These are phyloP conservation scores for Spea multiplicata DNA, from an alignment of 2,113 vertebrate genomes.

Conservation along the genomic window DNA sequence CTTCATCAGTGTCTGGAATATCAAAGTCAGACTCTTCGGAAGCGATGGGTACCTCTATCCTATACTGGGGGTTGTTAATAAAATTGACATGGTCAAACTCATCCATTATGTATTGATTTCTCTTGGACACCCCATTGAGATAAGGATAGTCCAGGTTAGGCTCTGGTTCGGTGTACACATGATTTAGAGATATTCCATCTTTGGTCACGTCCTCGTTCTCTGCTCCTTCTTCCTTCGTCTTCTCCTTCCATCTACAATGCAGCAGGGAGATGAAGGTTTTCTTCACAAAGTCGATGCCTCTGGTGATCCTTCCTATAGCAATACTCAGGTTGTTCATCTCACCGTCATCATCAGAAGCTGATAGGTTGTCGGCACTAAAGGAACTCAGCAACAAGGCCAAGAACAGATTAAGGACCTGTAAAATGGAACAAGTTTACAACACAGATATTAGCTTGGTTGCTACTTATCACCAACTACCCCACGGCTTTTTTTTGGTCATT, in stretches of 20 bases:
- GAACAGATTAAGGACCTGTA: conserved; percentile 94
- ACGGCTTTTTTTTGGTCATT: no score
- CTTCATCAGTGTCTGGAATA: conserved; percentile 72
- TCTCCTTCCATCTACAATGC: conserved; percentile 57
- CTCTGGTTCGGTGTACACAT: conserved; percentile 61
- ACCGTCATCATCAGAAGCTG: conserved; percentile 77
- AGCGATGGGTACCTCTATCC: conserved; percentile 87
- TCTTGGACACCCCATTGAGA: conserved; percentile 57
- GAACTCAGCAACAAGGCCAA: conserved; percentile 94
- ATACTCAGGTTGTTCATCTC: conserved; percentile 98
- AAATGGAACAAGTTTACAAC: neutral
- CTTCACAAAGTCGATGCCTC: conserved; percentile 73
- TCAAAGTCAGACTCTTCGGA: conserved; percentile 88
- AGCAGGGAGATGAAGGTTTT: conserved; percentile 57
- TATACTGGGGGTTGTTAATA: conserved; percentile 73
- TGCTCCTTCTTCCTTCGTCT: conserved; percentile 57
- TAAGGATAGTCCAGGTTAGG: conserved; percentile 48
- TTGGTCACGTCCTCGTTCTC: conserved; percentile 64
- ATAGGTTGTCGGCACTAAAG: conserved; percentile 91
- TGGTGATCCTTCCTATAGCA: conserved; percentile 82
- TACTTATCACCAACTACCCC: no score
- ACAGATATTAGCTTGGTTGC: no score
- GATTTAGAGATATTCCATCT: conserved; percentile 77
- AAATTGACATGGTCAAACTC: conserved; percentile 72
- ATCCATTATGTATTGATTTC: conserved; percentile 63